Base-by-base conservation (phyloP, 2,113 vertebrate species). In the Callorhinus ursinus region DNA sequence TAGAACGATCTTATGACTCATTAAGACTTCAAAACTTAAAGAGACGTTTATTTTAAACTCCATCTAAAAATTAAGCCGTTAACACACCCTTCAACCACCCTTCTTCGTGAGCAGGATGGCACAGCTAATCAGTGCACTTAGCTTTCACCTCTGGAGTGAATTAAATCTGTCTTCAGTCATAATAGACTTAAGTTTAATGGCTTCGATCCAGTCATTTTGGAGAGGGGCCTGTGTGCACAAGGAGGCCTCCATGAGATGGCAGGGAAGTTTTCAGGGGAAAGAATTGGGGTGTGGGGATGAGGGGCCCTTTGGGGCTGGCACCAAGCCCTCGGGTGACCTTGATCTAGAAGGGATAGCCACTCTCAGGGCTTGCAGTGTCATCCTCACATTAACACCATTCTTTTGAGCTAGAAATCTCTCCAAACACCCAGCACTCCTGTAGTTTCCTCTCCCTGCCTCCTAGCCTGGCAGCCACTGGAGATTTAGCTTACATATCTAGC, bases 41-140 rank as follows among this genome's bases (percentile, higher is more conserved):
- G 77, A 96, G 86, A 95, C 74, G 77, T 91, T 97, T 96, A 97
- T 88, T 96, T 97, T 88, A 91, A 95, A 95, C n/a, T 31, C 24
- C 12, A 71, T 92, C 90, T 96, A 85, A 95, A 95, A 93, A 88
- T 95, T 72, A 95, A 89, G 87, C 22, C 5, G 82, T 63, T 88
- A 93, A 67, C 82, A 97, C n/a, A 85, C 33, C 90, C 76, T 80
- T 90, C 89, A 57, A 51, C 69, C 92, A 89, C 76, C 26, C 39
- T 95, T 59, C 55, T 55, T 39, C 6, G 1, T 69, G 77, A 69
- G 36, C 61, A 83, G 61, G 86, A 74, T 59, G 72, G 80, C 89
- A 85, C 31, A 83, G 65, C 80, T 96, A 69, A 97, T 97, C 85
- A 95, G 51, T 1, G 4, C 72, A 67, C 61, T 95, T 10, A 46